Evolutionary conservation across 2,113 vertebrate genomes (phyloP).

Genomic region (Cervus canadensis): DNA sequence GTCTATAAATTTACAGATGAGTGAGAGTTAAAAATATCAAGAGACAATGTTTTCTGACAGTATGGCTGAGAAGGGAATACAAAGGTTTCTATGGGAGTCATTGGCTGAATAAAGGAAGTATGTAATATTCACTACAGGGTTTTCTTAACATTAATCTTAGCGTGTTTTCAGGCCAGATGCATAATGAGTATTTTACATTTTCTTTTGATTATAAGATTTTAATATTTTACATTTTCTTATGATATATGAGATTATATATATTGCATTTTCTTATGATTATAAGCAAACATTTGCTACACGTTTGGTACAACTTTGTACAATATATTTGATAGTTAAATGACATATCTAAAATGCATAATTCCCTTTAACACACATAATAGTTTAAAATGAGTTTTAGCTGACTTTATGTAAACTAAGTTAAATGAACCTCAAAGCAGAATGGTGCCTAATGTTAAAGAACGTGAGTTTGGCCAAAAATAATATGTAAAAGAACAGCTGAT

Average conservation of each 20-base stretch:
- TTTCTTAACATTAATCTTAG: not conserved
- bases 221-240: not conserved
- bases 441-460: not conserved
- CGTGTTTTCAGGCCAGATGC: not conserved
- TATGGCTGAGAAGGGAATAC: not conserved
- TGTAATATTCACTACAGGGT: not conserved
- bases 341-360: not conserved
- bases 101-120: not conserved
- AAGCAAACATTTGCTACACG: not conserved
- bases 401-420: not conserved
- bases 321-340: not conserved
- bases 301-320: not conserved
- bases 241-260: not conserved
- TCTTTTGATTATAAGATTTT: not conserved
- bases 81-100: not conserved
- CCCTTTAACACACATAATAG: not conserved
- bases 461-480: not conserved
- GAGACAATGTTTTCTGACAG: not conserved
- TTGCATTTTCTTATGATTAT: not conserved
- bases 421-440: not conserved
- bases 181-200: not conserved
- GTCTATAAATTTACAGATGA: not conserved
- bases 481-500: not conserved
- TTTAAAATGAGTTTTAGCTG: not conserved
- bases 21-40: not conserved